These are phyloP conservation scores for Okapia johnstoni DNA, from an alignment of 2,113 vertebrate species.

Conservation along the genomic window DNA sequence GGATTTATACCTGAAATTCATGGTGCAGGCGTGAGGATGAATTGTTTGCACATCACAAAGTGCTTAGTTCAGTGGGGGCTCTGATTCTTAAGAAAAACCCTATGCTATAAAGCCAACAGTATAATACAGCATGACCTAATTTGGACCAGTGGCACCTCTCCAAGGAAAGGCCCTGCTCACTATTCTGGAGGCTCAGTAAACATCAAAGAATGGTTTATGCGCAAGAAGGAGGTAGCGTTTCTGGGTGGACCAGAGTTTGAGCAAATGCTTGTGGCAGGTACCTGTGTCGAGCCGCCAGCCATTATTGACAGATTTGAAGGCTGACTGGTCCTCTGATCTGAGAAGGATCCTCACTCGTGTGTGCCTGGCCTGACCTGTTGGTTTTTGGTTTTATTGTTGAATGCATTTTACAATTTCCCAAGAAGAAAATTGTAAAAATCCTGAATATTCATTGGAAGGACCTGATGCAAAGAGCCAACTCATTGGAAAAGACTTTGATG, in stretches of 20 bases:
- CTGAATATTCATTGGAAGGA: background rate
- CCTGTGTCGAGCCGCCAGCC: accelerated
- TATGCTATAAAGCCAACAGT: background rate
- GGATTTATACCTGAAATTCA: background rate
- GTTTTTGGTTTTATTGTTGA: background rate
- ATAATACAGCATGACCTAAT: no score
- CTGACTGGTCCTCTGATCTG: background rate
- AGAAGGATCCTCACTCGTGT: background rate
- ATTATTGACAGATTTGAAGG: background rate
- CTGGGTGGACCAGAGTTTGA: background rate
- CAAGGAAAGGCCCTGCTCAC: background rate
- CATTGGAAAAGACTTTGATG: background rate
- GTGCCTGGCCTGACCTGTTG: no score
- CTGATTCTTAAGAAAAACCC: background rate
- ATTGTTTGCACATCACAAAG: background rate
- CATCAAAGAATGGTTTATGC: background rate
- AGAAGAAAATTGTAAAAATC: background rate
- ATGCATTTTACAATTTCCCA: background rate
- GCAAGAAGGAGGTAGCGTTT: background rate
- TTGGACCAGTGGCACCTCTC: accelerated
- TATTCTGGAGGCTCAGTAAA: background rate
- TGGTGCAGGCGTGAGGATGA: background rate
- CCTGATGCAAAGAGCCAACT: background rate
- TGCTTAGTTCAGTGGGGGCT: background rate
- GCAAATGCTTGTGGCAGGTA: background rate